Conservation (phyloP, 2,797 vertebrate genomes). For the Semaprochilodus insignis region DNA sequence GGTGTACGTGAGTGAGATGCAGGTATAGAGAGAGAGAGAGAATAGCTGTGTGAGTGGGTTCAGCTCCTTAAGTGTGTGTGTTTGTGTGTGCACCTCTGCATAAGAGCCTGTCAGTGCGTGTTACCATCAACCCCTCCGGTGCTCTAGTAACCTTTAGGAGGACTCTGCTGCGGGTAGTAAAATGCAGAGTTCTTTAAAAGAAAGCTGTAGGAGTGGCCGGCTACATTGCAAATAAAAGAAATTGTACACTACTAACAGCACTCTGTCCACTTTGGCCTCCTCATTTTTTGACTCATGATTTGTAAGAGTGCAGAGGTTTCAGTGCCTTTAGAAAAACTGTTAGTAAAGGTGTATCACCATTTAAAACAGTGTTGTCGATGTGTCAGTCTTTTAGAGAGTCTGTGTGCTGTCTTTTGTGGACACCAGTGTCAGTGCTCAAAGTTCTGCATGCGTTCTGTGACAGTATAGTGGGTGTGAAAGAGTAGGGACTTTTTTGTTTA, state of each 20-base stretch:
- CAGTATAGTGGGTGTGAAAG: too few species aligned
- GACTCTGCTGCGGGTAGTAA: neutral
- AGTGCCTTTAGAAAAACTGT: too few species aligned
- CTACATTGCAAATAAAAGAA: too few species aligned
- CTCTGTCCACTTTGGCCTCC: too few species aligned
- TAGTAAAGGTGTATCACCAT: too few species aligned
- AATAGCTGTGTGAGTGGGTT: neutral
- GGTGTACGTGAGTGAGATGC: neutral
- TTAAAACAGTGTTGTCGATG: too few species aligned
- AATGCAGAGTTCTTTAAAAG: slow-evolving; percentile 2
- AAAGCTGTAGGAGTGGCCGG: too few species aligned
- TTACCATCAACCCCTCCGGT: neutral
- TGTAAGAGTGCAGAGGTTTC: too few species aligned
- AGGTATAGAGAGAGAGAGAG: neutral
- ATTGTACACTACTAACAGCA: neutral
- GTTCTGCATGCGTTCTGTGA: too few species aligned
- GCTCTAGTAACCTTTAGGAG: slow-evolving; percentile 31
- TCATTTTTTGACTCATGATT: too few species aligned
- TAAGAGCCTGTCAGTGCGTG: slow-evolving; percentile 11
- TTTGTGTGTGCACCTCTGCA: slow-evolving; percentile 14
- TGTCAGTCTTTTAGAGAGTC: neutral
- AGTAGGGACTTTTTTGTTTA: neutral
- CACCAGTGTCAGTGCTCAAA: neutral
- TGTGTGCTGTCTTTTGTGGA: neutral
- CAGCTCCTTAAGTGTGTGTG: slow-evolving; percentile 9